Conservation (phyloP, 2,797 vertebrate genomes). For the Mormyrus hasselquistii region DNA sequence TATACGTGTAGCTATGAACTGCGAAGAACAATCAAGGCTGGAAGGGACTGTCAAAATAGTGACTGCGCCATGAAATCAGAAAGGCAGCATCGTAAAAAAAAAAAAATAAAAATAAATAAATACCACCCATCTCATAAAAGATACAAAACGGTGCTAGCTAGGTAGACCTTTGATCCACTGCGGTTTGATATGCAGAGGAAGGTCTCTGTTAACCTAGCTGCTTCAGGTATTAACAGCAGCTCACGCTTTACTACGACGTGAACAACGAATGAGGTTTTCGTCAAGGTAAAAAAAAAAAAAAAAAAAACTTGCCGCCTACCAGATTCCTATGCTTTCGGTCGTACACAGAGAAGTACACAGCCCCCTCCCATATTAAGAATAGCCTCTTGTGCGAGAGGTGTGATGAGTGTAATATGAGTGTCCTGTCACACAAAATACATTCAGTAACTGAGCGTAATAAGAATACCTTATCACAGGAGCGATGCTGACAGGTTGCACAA, state of each 20-base stretch:
- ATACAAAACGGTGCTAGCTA: constrained; percentile 10
- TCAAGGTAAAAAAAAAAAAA: not conserved
- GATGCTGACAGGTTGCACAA: not conserved
- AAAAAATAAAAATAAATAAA: not conserved
- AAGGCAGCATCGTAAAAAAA: not conserved
- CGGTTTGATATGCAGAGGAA: not conserved
- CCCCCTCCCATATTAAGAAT: not conserved
- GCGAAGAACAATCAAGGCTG: not conserved
- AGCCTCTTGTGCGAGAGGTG: not conserved
- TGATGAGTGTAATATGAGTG: not conserved
- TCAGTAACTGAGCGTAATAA: not conserved
- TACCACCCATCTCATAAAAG: not conserved
- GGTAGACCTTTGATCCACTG: not conserved
- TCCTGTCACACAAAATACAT: not conserved
- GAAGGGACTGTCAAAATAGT: not conserved
- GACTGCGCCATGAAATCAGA: not conserved
- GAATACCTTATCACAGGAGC: not conserved
- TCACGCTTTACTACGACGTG: not conserved
- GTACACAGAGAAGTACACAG: not conserved
- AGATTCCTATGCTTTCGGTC: not conserved
- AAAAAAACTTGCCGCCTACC: not conserved
- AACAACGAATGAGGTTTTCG: not conserved
- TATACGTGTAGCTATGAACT: not conserved
- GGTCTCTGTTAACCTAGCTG: not conserved
- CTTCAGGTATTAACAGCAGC: not conserved